A percentile compares a stretch with the other conserved stretches of the same genome.
These are phyloP conservation scores for Halcyon leucocephala DNA, from an alignment of 2,797 vertebrate genomes.

Conservation along the genomic window DNA sequence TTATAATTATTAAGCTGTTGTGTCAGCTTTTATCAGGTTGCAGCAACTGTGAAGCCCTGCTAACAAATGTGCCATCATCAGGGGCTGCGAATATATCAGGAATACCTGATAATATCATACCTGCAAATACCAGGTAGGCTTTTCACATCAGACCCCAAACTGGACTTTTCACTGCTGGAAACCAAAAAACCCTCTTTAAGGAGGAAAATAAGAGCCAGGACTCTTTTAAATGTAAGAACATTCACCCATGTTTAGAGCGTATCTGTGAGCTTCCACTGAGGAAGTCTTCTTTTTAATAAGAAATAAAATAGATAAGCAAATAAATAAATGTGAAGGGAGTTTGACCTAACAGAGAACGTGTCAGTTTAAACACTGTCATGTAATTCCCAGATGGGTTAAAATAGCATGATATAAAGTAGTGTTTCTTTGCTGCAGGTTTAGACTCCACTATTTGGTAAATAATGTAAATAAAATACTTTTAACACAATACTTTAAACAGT, in stretches of 20 bases:
- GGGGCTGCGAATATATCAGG: not conserved
- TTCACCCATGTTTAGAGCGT: not conserved
- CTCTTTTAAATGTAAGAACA: not conserved
- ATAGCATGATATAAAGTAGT: not conserved
- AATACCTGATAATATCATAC: no score
- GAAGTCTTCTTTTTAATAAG: not conserved
- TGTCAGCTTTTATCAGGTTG: not conserved
- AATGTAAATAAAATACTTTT: not conserved
- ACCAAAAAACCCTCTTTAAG: not conserved
- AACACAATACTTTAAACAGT: not conserved
- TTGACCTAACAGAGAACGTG: not conserved
- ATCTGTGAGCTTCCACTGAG: not conserved
- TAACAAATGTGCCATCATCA: accelerated
- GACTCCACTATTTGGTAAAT: not conserved
- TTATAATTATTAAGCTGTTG: not conserved
- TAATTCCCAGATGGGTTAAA: not conserved
- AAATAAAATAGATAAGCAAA: not conserved
- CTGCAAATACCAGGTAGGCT: not conserved
- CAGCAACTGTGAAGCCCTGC: not conserved
- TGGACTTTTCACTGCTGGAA: not conserved
- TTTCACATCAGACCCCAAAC: not conserved
- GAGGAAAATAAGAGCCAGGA: not conserved
- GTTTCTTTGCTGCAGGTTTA: not conserved
- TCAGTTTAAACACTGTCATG: not conserved
- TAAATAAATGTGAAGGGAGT: not conserved